These are phyloP conservation scores for Entomobrya proxima DNA, from an alignment of 2,888 invertebrate species.

Conservation along the genomic window DNA sequence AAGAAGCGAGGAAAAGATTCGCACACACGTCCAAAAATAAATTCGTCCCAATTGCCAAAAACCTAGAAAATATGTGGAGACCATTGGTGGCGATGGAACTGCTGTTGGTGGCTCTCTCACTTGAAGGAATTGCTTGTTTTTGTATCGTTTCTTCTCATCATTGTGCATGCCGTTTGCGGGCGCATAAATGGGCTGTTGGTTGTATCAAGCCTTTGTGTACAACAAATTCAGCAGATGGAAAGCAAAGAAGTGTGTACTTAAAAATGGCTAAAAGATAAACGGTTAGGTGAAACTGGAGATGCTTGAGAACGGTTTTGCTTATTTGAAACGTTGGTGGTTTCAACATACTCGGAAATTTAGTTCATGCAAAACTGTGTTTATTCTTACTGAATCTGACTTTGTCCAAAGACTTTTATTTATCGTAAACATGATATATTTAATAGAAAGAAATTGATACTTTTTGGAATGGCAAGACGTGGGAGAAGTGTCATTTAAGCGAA, in stretches of 20 bases:
- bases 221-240: not conserved
- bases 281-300: conserved; percentile 47
- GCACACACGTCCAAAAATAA: conserved; percentile 63
- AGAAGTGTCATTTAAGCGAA: conserved; percentile 40
- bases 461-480: conserved; percentile 21
- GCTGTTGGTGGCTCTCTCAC: not conserved
- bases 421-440: not conserved
- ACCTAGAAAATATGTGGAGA: conserved; percentile 33
- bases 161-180: not conserved
- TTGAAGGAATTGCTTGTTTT: conserved; percentile 13
- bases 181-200: not conserved
- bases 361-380: not conserved
- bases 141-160: conserved; percentile 2
- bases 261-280: conserved; percentile 14
- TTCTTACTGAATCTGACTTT: not conserved
- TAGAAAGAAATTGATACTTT: not conserved
- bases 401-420: not conserved
- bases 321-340: conserved; percentile 24
- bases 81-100: not conserved
- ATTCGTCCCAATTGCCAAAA: conserved; percentile 63
- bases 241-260: not conserved
- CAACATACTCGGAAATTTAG: not conserved
- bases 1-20: conserved; percentile 8
- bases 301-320: conserved; percentile 2
- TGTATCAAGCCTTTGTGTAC: not conserved